These are phyloP conservation scores for Zaprionus camerounensis DNA, from an alignment of 1,140 invertebrate species.

Conservation along the genomic window DNA sequence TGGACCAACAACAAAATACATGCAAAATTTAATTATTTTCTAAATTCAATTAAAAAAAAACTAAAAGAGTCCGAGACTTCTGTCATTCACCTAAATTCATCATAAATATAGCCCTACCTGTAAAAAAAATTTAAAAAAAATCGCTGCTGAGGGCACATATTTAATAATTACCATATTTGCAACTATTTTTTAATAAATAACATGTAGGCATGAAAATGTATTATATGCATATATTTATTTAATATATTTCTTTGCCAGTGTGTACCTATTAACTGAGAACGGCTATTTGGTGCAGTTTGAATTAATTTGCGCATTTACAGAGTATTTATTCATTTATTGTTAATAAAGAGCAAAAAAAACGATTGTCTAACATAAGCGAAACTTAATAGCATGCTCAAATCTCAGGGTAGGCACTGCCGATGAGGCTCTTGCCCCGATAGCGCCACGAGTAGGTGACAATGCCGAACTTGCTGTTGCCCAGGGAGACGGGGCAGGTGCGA, in stretches of 20 bases:
- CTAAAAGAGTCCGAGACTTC: too few species aligned
- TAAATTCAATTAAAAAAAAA: too few species aligned
- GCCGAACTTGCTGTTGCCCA: slow-evolving; percentile 89
- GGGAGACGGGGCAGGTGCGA: slow-evolving; percentile 88
- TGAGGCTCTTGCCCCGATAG: slow-evolving; percentile 90
- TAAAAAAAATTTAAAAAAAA: too few species aligned
- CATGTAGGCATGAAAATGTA: too few species aligned
- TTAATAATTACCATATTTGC: too few species aligned
- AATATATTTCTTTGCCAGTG: not conserved
- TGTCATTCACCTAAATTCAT: too few species aligned
- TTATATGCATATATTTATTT: too few species aligned
- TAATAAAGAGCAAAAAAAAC: slow-evolving; percentile 23
- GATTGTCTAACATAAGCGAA: slow-evolving; percentile 8
- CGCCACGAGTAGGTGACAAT: slow-evolving; percentile 90
- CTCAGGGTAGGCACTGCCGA: slow-evolving; percentile 92
- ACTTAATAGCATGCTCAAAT: slow-evolving; percentile 84
- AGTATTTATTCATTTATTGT: slow-evolving; percentile 38
- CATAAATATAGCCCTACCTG: too few species aligned
- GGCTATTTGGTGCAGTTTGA: not conserved
- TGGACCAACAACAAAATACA: too few species aligned
- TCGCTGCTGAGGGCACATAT: too few species aligned
- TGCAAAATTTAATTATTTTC: too few species aligned
- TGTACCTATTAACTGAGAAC: not conserved
- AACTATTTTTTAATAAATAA: too few species aligned
- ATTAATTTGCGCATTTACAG: not conserved